Evolutionary conservation across 1,140 invertebrate genomes (phyloP).

Genomic region (Gonatopus flavifemur): DNA sequence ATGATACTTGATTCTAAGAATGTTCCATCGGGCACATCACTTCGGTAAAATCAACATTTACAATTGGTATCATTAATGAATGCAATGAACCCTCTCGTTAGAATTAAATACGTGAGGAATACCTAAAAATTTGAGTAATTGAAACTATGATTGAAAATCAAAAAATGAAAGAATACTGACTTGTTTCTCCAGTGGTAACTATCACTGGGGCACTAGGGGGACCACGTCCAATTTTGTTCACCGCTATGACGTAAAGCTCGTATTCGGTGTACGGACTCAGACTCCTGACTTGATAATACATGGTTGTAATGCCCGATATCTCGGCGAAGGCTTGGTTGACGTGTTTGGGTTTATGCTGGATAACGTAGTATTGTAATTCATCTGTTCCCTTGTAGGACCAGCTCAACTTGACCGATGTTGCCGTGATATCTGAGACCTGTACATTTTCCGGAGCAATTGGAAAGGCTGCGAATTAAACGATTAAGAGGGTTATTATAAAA

Average conservation of each 20-base stretch:
- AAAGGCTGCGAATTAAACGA: slow-evolving; percentile 67
- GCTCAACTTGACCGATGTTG: slow-evolving; percentile 84
- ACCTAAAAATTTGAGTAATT: too few species aligned
- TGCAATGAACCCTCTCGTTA: too few species aligned
- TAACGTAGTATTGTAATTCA: slow-evolving; percentile 90
- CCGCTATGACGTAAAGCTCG: slow-evolving; percentile 93
- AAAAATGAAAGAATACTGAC: too few species aligned
- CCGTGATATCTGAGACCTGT: slow-evolving; percentile 86
- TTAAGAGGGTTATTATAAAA: too few species aligned
- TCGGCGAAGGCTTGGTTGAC: slow-evolving; percentile 78
- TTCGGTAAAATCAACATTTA: too few species aligned
- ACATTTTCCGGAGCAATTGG: slow-evolving; percentile 87
- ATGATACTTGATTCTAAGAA: too few species aligned
- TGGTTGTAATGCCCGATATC: slow-evolving; percentile 88
- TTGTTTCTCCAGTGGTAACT: slow-evolving; percentile 94
- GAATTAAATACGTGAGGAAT: too few species aligned
- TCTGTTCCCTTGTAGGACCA: slow-evolving; percentile 88
- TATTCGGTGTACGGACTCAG: slow-evolving; percentile 95
- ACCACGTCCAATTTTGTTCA: slow-evolving; percentile 90
- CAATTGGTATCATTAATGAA: too few species aligned
- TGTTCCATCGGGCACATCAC: too few species aligned
- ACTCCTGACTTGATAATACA: slow-evolving; percentile 86
- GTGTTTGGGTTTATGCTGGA: slow-evolving; percentile 93
- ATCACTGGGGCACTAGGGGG: slow-evolving; percentile 80
- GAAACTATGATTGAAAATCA: too few species aligned